Evolutionary conservation across 2,797 vertebrate species (phyloP).

Genomic region (Acrocephalus scirpaceus): DNA sequence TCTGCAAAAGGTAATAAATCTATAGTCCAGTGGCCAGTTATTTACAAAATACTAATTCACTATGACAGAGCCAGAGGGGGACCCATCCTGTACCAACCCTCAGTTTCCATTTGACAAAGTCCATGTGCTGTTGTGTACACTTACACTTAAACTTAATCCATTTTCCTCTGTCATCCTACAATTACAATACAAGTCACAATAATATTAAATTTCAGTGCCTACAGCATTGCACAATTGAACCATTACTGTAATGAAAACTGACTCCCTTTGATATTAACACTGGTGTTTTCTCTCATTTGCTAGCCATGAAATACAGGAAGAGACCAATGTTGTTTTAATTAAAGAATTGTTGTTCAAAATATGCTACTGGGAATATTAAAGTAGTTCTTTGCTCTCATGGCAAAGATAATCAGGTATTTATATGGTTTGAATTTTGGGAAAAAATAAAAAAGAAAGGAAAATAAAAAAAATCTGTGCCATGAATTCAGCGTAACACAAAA

Average conservation of each 20-base stretch:
- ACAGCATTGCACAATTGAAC: constrained; percentile 67
- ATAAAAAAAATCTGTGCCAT: neutral
- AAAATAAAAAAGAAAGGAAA: neutral
- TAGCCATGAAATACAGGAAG: constrained; percentile 64
- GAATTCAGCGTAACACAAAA: constrained; percentile 7
- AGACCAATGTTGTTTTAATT: constrained; percentile 65
- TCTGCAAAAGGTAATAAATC: constrained; percentile 42
- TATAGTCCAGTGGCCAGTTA: constrained; percentile 28
- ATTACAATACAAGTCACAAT: constrained; percentile 75
- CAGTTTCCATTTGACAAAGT: constrained; percentile 39
- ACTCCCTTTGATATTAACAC: constrained; percentile 76
- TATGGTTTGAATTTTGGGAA: neutral
- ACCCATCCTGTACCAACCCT: constrained; percentile 19
- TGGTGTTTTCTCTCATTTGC: constrained; percentile 70
- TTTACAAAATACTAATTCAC: constrained; percentile 67
- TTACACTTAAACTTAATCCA: constrained; percentile 72
- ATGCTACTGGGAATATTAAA: constrained; percentile 52
- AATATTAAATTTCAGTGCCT: constrained; percentile 79
- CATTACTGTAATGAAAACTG: constrained; percentile 73
- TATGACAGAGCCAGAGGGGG: constrained; percentile 41
- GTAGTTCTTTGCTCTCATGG: constrained; percentile 8
- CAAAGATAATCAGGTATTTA: constrained; percentile 45
- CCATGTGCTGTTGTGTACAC: constrained; percentile 26
- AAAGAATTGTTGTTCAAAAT: constrained; percentile 60
- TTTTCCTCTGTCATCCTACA: constrained; percentile 74